Percentiles rank a stretch among this genome's conserved stretches.
Conservation (phyloP, 2,113 vertebrate genomes). For the Notechis scutatus region DNA sequence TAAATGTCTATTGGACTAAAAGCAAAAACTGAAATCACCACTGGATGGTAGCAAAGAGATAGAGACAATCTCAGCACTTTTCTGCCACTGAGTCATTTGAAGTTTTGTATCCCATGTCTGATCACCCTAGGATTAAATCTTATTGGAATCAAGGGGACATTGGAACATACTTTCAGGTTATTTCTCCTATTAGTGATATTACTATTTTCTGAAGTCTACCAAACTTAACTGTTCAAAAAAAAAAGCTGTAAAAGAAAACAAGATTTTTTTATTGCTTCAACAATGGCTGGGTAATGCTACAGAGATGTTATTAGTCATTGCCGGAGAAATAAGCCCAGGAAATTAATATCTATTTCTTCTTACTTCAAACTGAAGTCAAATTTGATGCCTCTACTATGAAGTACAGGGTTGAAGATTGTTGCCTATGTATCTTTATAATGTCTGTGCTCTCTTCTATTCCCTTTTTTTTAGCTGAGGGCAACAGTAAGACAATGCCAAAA, state of each 20-base stretch:
- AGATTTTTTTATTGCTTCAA: background rate
- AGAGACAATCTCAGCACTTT: background rate
- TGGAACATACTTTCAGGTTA: background rate
- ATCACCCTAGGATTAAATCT: background rate
- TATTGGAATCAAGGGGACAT: background rate
- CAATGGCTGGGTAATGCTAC: background rate
- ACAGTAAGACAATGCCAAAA: slow-evolving; percentile 1
- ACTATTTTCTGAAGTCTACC: background rate
- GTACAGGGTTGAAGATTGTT: background rate
- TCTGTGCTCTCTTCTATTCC: background rate
- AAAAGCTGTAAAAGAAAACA: background rate
- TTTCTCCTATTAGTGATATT: background rate
- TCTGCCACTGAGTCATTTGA: background rate
- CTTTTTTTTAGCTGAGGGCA: slow-evolving; percentile 2
- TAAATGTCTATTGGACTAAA: background rate
- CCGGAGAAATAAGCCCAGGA: background rate
- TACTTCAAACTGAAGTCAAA: background rate
- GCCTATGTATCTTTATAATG: background rate
- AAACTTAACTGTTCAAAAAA: background rate
- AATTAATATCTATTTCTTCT: background rate
- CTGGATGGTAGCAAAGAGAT: background rate
- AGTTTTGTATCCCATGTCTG: background rate
- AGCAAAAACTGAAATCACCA: background rate
- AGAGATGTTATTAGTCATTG: background rate
- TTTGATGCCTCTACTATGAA: background rate